phyloP scores from a whole-genome alignment of 2,888 invertebrate genomes.

The Candidula unifasciata region DNA sequence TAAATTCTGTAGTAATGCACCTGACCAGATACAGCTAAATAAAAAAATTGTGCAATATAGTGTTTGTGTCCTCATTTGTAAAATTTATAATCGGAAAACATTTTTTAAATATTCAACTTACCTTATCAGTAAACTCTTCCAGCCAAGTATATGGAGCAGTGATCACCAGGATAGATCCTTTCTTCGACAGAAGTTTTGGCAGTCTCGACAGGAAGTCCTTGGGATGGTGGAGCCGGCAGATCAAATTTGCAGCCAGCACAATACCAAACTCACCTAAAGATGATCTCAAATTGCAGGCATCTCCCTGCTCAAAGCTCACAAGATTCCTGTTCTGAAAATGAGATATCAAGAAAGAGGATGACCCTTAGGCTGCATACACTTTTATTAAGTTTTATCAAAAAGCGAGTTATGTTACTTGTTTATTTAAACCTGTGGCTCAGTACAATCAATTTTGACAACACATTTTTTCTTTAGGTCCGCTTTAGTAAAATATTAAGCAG shows the following conservation, averaged over 20 bases:
- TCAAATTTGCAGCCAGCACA: constrained; percentile 76
- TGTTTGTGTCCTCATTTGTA: too few relatives aligned
- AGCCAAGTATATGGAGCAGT: constrained; percentile 77
- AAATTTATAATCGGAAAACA: too few relatives aligned
- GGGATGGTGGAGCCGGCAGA: constrained; percentile 74
- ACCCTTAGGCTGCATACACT: background rate
- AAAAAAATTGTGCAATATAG: too few relatives aligned
- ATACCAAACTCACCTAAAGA: constrained; percentile 75
- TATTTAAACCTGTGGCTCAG: too few relatives aligned
- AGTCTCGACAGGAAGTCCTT: constrained; percentile 70
- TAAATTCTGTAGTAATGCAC: too few relatives aligned
- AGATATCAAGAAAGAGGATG: background rate
- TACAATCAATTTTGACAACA: too few relatives aligned
- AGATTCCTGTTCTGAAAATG: constrained; percentile 62
- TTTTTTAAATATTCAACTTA: constrained; percentile 47
- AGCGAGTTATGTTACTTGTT: too few relatives aligned
- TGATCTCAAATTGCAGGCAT: constrained; percentile 74
- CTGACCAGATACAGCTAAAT: too few relatives aligned
- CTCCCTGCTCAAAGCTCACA: constrained; percentile 72
- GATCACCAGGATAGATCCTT: constrained; percentile 73
- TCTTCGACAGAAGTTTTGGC: constrained; percentile 68
- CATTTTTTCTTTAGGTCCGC: too few relatives aligned
- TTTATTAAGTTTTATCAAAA: too few relatives aligned
- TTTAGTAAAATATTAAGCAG: too few relatives aligned
- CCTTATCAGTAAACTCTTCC: constrained; percentile 74